Evolutionary conservation across 2,113 vertebrate species (phyloP).

Genomic region (Natator depressus): DNA sequence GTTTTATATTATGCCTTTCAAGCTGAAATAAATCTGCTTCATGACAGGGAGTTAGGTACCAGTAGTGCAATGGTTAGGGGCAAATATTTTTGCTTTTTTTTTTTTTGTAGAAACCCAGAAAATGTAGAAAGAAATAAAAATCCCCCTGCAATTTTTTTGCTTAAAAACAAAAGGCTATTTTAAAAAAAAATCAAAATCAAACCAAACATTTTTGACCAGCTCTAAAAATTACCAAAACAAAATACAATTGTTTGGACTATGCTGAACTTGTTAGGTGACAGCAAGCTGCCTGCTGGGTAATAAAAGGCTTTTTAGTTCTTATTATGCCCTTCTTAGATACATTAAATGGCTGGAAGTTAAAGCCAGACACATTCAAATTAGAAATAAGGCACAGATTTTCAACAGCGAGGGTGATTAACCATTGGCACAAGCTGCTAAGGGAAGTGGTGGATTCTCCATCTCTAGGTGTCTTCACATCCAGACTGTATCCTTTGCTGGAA

Average conservation of each 20-base stretch:
- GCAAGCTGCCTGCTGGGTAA: neutral
- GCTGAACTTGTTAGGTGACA: neutral
- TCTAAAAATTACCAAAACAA: neutral
- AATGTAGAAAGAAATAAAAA: neutral
- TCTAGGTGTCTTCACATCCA: neutral
- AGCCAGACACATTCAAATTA: neutral
- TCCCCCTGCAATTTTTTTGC: neutral
- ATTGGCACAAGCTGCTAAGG: neutral
- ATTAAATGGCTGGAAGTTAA: neutral
- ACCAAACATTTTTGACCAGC: neutral
- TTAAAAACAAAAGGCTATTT: neutral
- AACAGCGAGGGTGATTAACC: neutral
- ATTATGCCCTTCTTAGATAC: too few species aligned
- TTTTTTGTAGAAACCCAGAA: neutral
- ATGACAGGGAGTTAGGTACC: neutral
- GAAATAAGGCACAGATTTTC: neutral
- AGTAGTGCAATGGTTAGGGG: fast-evolving
- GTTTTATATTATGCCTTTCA: neutral
- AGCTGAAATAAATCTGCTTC: neutral
- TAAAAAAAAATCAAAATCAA: neutral
- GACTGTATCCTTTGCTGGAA: neutral
- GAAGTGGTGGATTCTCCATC: neutral
- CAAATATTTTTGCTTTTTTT: neutral
- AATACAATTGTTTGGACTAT: neutral
- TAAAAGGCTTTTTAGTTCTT: neutral